Conservation (phyloP, 2,113 vertebrate genomes). For the Herpetotheres cachinnans region DNA sequence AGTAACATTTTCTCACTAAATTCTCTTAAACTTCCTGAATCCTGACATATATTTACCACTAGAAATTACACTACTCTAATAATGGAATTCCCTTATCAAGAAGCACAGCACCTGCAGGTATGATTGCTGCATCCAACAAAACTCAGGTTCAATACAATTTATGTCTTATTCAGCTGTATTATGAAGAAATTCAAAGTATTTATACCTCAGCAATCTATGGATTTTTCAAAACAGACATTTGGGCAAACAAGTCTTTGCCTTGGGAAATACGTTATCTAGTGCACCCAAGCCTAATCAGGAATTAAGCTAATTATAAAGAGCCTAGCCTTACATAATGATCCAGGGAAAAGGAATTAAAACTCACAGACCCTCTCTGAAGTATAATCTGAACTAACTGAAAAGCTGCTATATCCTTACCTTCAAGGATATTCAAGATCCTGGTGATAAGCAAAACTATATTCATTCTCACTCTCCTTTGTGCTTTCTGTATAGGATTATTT, state of each 20-base stretch:
- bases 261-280: neutral
- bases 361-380: neutral
- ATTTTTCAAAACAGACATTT: neutral
- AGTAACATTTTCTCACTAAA: neutral
- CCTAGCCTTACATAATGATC: conserved; percentile 6
- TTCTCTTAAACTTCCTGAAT: neutral
- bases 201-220: neutral
- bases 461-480: neutral
- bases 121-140: neutral
- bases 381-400: conserved; percentile 14
- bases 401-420: neutral
- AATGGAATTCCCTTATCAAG: neutral
- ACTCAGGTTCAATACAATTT: neutral
- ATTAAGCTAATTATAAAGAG: conserved; percentile 53
- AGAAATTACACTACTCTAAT: neutral
- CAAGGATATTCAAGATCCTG: conserved; percentile 12
- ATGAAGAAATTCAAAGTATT: neutral
- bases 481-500: neutral
- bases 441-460: neutral
- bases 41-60: neutral
- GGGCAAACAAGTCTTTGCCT: neutral
- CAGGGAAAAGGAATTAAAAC: conserved; percentile 31
- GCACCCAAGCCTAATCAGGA: neutral
- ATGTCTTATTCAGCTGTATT: neutral
- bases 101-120: neutral